These are phyloP conservation scores for Drosophila varians DNA, from an alignment of 1,140 invertebrate genomes.

Conservation along the genomic window DNA sequence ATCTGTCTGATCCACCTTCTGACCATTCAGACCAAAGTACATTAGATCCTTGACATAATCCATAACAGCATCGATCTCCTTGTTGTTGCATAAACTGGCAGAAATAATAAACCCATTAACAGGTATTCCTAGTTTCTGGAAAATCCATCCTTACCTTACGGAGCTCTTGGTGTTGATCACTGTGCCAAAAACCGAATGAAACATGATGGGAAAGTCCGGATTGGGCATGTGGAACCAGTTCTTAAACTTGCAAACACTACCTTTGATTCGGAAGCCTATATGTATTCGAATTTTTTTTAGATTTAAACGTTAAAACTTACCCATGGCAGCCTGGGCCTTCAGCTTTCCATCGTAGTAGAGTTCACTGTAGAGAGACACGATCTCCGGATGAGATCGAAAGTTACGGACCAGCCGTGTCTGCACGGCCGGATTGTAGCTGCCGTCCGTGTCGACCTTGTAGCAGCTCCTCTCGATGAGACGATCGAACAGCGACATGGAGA, in stretches of 20 bases:
- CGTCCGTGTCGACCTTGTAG: conserved; percentile 84
- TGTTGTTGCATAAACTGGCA: conserved; percentile 65
- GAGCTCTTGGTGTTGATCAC: conserved; percentile 53
- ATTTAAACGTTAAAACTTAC: conserved; percentile 17
- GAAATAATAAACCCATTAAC: neutral
- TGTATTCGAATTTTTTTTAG: neutral
- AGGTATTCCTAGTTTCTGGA: neutral
- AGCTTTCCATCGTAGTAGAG: conserved; percentile 88
- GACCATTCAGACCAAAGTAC: conserved; percentile 76
- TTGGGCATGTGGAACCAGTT: conserved; percentile 81
- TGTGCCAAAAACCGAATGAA: conserved; percentile 86
- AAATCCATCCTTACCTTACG: conserved; percentile 41
- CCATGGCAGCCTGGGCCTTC: conserved; percentile 57
- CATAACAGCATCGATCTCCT: conserved; percentile 87
- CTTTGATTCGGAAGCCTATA: conserved; percentile 12
- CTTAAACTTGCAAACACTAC: conserved; percentile 52
- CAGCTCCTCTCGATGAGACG: conserved; percentile 85
- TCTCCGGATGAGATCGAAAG: conserved; percentile 87
- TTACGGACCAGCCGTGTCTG: conserved; percentile 88
- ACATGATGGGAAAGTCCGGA: conserved; percentile 86
- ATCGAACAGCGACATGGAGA: conserved; percentile 86
- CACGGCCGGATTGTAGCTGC: conserved; percentile 85
- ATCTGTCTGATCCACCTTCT: conserved; percentile 85
- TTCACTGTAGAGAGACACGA: conserved; percentile 86
- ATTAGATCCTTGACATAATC: conserved; percentile 85